A percentile compares a stretch with the other conserved stretches of the same genome.
These are phyloP conservation scores for Thamnaconus septentrionalis DNA, from an alignment of 2,113 vertebrate species.

Conservation along the genomic window DNA sequence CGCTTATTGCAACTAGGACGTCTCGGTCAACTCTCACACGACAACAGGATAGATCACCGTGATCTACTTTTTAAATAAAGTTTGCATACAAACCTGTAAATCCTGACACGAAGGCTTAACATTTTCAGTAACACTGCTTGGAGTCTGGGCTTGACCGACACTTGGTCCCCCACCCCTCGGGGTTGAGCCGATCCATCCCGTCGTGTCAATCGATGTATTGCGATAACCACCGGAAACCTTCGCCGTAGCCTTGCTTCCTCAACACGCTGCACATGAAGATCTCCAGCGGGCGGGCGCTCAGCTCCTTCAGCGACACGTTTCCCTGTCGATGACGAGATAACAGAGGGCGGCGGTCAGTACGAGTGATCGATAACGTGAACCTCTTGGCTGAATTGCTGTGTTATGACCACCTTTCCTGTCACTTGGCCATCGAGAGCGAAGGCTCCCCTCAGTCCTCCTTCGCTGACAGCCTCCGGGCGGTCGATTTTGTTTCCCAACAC, in stretches of 20 bases:
- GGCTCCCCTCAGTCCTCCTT: constrained; percentile 87
- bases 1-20: neutral
- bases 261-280: constrained; percentile 98
- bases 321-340: constrained; percentile 72
- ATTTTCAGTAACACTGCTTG: neutral
- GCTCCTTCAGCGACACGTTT: constrained; percentile 85
- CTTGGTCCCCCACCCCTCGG: neutral
- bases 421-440: constrained; percentile 92
- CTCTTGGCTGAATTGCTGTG: too few relatives aligned
- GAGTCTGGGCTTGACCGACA: constrained; percentile 16
- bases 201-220: constrained; percentile 92
- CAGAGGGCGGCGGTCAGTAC: neutral
- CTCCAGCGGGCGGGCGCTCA: constrained; percentile 90
- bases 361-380: too few relatives aligned
- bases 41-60: constrained; percentile 28
- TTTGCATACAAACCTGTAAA: constrained; percentile 56
- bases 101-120: constrained; percentile 17
- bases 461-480: constrained; percentile 91
- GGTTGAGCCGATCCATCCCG: neutral
- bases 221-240: constrained; percentile 95
- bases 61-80: constrained; percentile 36
- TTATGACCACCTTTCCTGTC: constrained; percentile 84
- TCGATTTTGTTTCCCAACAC: constrained; percentile 98
- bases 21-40: constrained; percentile 12
- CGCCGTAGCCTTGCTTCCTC: constrained; percentile 93